phyloP scores from a whole-genome alignment of 1,140 invertebrate species.

The Temnothorax curvispinosus region DNA sequence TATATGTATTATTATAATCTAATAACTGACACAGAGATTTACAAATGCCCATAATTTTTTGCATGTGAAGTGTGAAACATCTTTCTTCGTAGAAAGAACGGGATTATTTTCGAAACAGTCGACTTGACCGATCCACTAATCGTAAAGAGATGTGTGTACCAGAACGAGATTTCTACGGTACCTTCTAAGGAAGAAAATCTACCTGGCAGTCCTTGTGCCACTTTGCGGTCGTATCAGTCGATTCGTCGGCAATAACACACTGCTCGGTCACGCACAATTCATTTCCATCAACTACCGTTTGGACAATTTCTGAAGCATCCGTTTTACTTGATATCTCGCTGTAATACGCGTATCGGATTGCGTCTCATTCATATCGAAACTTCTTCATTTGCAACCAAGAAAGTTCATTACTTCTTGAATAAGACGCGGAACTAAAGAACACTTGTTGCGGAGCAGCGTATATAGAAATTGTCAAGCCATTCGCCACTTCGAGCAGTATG shows the following conservation, averaged over 20 bases:
- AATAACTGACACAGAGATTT: neutral
- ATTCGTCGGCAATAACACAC: constrained; percentile 15
- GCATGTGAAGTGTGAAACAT: neutral
- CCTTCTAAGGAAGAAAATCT: constrained; percentile 32
- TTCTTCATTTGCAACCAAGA: neutral
- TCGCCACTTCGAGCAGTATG: neutral
- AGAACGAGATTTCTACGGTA: constrained; percentile 37
- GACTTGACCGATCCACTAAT: neutral
- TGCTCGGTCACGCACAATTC: constrained; percentile 3
- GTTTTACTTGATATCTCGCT: neutral
- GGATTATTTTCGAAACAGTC: neutral
- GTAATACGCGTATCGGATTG: neutral
- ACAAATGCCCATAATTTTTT: neutral
- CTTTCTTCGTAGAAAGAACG: neutral
- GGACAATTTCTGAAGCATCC: neutral
- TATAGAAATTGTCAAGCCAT: neutral
- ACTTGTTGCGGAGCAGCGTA: neutral
- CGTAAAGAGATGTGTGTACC: constrained; percentile 16
- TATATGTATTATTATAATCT: neutral
- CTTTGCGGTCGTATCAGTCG: constrained; percentile 27
- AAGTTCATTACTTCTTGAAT: neutral
- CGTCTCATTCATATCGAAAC: neutral
- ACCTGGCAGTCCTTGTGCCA: constrained; percentile 49
- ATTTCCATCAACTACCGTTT: constrained; percentile 1
- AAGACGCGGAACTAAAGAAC: neutral